phyloP scores from a whole-genome alignment of 2,888 invertebrate genomes.

The Elgonia sp. region DNA sequence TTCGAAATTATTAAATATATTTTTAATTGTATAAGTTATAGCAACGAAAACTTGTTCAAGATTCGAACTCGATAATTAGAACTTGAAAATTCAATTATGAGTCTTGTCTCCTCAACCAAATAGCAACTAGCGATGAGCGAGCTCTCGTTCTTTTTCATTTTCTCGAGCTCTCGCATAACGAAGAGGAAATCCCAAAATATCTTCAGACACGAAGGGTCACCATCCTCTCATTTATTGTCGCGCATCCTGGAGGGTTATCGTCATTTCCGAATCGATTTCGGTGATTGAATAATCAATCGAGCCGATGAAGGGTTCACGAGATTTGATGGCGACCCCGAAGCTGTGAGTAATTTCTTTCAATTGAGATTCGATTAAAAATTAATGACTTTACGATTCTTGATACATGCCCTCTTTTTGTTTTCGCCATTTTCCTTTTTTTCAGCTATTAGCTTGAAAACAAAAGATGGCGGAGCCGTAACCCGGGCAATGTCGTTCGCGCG shows the following conservation, averaged over 20 bases:
- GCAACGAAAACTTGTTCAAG: constrained; percentile 57
- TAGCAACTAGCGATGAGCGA: constrained; percentile 50
- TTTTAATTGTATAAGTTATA: constrained; percentile 65
- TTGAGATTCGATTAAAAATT: constrained; percentile 84
- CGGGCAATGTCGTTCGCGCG: constrained; percentile 74
- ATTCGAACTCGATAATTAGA: constrained; percentile 68
- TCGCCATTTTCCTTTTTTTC: constrained; percentile 27
- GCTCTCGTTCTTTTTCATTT: constrained; percentile 67
- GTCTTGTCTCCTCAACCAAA: constrained; percentile 57
- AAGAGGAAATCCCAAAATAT: constrained; percentile 83
- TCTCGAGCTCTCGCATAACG: constrained; percentile 75
- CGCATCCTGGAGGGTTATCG: constrained; percentile 79
- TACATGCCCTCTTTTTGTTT: constrained; percentile 35
- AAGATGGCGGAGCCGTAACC: constrained; percentile 32
- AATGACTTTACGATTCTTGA: constrained; percentile 76
- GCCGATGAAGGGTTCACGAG: constrained; percentile 72
- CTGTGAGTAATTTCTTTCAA: constrained; percentile 80
- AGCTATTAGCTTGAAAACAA: constrained; percentile 39
- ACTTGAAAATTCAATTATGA: constrained; percentile 71
- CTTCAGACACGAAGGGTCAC: constrained; percentile 75
- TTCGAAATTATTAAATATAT: constrained; percentile 64
- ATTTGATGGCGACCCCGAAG: constrained; percentile 51
- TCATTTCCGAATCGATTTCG: constrained; percentile 86
- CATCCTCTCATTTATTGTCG: constrained; percentile 67
- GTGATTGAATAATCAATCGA: constrained; percentile 86